Evolutionary conservation across 2,113 vertebrate species (phyloP).

Genomic region (Alethe castanea): DNA sequence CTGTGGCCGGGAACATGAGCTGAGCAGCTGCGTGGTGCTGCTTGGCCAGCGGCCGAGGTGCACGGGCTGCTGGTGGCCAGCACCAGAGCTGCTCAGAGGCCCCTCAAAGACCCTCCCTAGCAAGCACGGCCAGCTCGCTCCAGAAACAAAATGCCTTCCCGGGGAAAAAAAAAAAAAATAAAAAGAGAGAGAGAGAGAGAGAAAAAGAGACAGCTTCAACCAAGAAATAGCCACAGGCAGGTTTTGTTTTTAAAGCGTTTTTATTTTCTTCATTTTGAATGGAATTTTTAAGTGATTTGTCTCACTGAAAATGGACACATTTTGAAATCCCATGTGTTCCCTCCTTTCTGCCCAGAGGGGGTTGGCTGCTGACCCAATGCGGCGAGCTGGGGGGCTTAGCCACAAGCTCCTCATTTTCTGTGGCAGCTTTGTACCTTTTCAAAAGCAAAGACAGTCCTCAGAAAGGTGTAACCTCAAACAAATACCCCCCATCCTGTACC

Average conservation of each 20-base stretch:
- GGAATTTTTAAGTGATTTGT: constrained; percentile 3
- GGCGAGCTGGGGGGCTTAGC: background rate
- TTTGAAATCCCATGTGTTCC: background rate
- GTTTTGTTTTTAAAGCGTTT: constrained; percentile 24
- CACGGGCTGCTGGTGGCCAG: background rate
- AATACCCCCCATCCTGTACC: background rate
- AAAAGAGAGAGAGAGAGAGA: too few species aligned
- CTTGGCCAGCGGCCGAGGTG: background rate
- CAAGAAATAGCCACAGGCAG: constrained; percentile 11
- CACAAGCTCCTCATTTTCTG: background rate
- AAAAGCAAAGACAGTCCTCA: background rate
- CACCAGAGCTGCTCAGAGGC: background rate
- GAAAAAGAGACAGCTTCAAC: background rate
- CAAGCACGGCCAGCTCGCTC: fast-evolving
- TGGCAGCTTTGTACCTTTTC: background rate
- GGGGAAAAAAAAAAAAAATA: fast-evolving
- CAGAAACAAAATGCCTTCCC: background rate
- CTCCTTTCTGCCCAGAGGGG: background rate
- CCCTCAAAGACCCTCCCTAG: background rate
- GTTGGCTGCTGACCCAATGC: background rate
- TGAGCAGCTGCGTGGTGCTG: background rate
- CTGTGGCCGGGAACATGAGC: background rate
- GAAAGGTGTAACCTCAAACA: background rate
- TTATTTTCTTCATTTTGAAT: constrained; percentile 7
- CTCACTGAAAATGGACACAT: background rate